Percentiles rank a stretch among this genome's conserved stretches.
Evolutionary conservation across 2,797 vertebrate species (phyloP).

Genomic region (Platyrinchus mystaceus): DNA sequence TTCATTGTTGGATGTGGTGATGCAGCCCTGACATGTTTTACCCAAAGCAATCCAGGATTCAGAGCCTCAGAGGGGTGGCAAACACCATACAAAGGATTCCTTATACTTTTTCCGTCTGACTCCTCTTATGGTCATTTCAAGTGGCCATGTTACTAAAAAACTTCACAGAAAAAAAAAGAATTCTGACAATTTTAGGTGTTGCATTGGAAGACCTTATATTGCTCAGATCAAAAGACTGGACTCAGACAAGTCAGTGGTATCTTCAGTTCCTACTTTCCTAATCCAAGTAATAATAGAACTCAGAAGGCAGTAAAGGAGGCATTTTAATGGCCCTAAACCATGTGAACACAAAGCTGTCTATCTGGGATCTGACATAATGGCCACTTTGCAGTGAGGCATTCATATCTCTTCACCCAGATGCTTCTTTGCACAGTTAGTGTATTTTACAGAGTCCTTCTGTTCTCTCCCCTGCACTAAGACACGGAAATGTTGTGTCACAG

Average conservation of each 20-base stretch:
- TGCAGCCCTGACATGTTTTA: neutral
- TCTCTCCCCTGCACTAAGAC: neutral
- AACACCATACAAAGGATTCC: neutral
- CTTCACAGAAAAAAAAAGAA: neutral
- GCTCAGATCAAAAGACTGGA: neutral
- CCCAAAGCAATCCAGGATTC: neutral
- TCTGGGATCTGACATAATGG: neutral
- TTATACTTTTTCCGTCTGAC: neutral
- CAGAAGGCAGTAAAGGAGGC: neutral
- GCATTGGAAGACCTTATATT: neutral
- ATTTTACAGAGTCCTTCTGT: neutral
- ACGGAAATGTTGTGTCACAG: neutral
- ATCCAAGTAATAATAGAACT: neutral
- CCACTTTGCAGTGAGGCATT: neutral
- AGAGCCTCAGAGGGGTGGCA: rapidly evolving
- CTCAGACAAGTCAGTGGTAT: neutral
- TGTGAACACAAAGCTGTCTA: neutral
- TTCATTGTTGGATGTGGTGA: neutral
- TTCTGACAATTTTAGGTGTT: neutral
- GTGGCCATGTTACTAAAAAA: neutral
- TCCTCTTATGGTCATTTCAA: neutral
- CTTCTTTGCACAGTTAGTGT: neutral
- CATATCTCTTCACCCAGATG: neutral
- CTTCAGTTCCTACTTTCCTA: neutral
- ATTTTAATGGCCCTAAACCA: neutral